phyloP scores from a whole-genome alignment of 1,140 invertebrate species.

The Heliconius himera region DNA sequence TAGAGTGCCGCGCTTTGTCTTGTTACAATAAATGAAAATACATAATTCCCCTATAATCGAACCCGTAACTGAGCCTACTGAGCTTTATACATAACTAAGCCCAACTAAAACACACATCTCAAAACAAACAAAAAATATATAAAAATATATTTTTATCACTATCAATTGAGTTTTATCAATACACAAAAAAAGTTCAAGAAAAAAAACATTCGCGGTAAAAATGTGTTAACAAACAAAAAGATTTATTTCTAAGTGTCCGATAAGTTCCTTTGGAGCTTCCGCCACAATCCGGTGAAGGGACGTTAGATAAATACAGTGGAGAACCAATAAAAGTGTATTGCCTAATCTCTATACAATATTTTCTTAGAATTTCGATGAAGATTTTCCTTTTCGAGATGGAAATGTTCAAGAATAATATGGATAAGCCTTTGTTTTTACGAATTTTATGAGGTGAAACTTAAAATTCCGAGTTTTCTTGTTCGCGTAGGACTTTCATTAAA shows the following conservation, averaged over 20 bases:
- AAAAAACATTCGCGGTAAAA: conserved; percentile 20
- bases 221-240: conserved; percentile 79
- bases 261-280: conserved; percentile 59
- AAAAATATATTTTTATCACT: not conserved
- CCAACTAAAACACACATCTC: too few relatives aligned
- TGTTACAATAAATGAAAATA: too few relatives aligned
- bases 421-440: conserved; percentile 26
- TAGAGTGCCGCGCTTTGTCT: too few relatives aligned
- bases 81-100: too few relatives aligned
- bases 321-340: conserved; percentile 79
- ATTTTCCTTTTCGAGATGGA: conserved; percentile 58
- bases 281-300: conserved; percentile 56
- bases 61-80: too few relatives aligned
- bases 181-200: not conserved
- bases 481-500: too few relatives aligned
- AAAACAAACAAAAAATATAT: not conserved
- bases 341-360: conserved; percentile 81
- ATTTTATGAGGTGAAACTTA: too few relatives aligned
- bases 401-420: conserved; percentile 36
- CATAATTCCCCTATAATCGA: too few relatives aligned
- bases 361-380: conserved; percentile 75
- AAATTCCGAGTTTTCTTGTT: too few relatives aligned
- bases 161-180: conserved; percentile 8
- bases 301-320: conserved; percentile 78
- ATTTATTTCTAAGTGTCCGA: conserved; percentile 73